Evolutionary conservation across 2,888 invertebrate genomes (phyloP), one percentile per base, ranked within the genome.

Genomic region (Philereme transversata): DNA sequence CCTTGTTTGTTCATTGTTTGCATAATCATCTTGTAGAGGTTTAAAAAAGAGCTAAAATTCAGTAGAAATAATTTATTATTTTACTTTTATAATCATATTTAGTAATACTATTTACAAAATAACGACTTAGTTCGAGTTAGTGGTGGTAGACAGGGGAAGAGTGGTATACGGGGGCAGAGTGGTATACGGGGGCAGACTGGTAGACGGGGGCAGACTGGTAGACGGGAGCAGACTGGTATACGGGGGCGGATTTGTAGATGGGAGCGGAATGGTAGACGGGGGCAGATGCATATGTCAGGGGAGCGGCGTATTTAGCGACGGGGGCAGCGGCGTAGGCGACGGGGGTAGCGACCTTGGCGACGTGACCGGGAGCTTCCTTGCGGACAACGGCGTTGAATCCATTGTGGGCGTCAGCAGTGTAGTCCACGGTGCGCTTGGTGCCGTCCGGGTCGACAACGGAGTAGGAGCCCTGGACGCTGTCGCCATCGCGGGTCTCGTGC

Each of bases 331-430:
- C 50, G 53, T 80, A 79, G 9, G 81, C 77, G 33, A 80, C 70
- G 8, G 66, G 62, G 10, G 73, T 73, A 7, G 82, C 79, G 10
- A 79, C 81, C 51, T 78, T 75, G n/a, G 76, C 74, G 7, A 74
- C 74, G 22, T 82, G 78, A 49, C 80, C 82, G 5, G 90, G 75
- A 11, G 92, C 86, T 68, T 90, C 90, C 65, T 84, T 87, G 74
- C 82, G 86, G 0, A 93, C 93, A 22, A 93, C 89, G 38, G 93
- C 93, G 78, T 91, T 92, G 81, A 93, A 93, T 38, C 93, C 92
- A 65, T 90, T 87, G 57, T 89, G 78, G 6, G 87, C 82, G 66
- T 92, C 92, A 57, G 91, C 90, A 46, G 87, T 84, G 79, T 92
- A 93, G 62, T 93, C 93, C 1, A 93, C 93, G 46, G 86, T 90